Base-by-base conservation (phyloP, 2,113 vertebrate species). In the Numida meleagris region DNA sequence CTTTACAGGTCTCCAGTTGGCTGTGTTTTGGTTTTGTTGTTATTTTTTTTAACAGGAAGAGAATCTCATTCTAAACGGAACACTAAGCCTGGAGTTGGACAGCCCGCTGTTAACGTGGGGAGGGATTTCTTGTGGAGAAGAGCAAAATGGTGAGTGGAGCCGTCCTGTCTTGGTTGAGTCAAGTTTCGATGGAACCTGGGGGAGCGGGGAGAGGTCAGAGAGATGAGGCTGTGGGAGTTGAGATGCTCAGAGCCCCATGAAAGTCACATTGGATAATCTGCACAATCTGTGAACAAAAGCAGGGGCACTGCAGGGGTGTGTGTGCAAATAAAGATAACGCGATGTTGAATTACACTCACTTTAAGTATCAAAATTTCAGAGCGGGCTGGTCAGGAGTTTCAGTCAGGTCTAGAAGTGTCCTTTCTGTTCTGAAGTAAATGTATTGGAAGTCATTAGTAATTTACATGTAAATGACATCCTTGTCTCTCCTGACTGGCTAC, bases 31-130 rank as follows among this genome's bases (percentile, higher is more conserved):
- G 16, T n/a, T 58, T 19, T 58, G 31, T 29, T 53, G 12, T n/a
- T 58, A 31, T n/a, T 58, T 38, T 38, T 62, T 67, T 63, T 38
- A 78, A 15, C 46, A 88, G 68, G 48, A 86, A 74, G 48, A 92
- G 46, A n/a, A 78, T 33, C 25, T 67, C 46, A 12, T 75, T 38
- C 25, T 40, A 21, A 74, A 62, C 71, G 43, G 73, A 86, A 10
- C 2, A 0, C 55, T 59, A 21, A 33, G 38, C 27, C 36, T 70
- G 42, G 12, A 2, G 0, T 3, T 5, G 0, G 48, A 31, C 33
- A 16, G 55, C 43, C 66, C 82, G 50, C 67, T 83, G n/a, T 88
- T 73, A 61, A 19, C 0, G 2, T 2, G 2, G 14, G 6, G 79
- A n/a, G 58, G 71, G 62, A 76, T 73, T 91, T 92, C 57, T 72